These are phyloP conservation scores for Palythoa caribaeorum DNA, from an alignment of 92 coral and sea anemone genomes.

Conservation along the genomic window DNA sequence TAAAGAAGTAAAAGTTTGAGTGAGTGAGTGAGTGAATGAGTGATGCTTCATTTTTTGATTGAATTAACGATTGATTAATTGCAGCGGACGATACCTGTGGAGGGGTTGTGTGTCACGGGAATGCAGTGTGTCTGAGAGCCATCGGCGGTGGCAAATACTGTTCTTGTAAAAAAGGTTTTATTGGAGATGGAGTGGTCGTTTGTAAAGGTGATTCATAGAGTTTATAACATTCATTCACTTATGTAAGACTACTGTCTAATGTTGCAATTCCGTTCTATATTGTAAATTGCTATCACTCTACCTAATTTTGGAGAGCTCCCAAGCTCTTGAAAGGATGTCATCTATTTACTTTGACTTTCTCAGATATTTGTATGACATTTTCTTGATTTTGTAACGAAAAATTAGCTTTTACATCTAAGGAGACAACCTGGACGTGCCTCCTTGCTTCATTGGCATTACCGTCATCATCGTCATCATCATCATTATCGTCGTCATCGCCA, in stretches of 20 bases:
- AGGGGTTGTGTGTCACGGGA: conserved; percentile 72
- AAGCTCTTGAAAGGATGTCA: no score
- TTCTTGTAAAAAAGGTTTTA: conserved; percentile 76
- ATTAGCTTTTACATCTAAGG: no score
- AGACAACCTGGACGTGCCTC: no score
- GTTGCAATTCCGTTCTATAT: no score
- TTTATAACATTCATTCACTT: not conserved
- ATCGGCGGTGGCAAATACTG: conserved; percentile 68
- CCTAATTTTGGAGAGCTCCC: no score
- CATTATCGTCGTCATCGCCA: not conserved
- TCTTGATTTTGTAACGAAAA: no score
- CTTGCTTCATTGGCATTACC: not conserved
- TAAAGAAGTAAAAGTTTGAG: no score
- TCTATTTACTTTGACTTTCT: no score
- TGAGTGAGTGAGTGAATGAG: no score
- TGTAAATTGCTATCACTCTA: no score
- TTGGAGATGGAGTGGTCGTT: conserved; percentile 65
- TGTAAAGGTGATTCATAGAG: conserved; percentile 67
- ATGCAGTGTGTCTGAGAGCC: conserved; percentile 74
- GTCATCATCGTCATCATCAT: not conserved
- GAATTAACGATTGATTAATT: not conserved
- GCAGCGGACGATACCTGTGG: conserved; percentile 85
- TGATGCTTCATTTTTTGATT: not conserved
- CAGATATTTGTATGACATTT: no score
- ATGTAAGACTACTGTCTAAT: no score